phyloP scores from a whole-genome alignment of 1,140 invertebrate species.

The Micrasema longulum region DNA sequence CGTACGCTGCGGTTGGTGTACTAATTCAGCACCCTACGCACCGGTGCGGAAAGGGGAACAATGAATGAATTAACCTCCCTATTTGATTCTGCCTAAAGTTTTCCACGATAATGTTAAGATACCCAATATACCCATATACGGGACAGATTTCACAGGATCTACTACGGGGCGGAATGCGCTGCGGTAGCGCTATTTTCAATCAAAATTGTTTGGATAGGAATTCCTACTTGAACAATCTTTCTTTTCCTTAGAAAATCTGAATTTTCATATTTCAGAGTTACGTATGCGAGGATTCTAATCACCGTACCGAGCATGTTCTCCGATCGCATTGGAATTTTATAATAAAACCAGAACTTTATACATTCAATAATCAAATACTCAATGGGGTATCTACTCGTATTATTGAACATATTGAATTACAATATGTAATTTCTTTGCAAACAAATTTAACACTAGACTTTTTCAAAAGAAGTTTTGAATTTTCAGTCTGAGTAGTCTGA shows the following conservation, averaged over 20 bases:
- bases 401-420: neutral
- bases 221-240: conserved; percentile 29
- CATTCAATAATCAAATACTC: neutral
- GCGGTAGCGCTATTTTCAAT: conserved; percentile 26
- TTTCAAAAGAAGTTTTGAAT: no score
- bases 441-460: no score
- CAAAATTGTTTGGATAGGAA: conserved; percentile 33
- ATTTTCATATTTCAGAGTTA: conserved; percentile 29
- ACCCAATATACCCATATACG: no score
- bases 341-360: neutral
- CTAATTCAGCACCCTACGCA: no score
- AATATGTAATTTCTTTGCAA: neutral
- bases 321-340: neutral
- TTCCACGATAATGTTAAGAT: no score
- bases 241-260: conserved; percentile 14
- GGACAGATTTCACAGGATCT: neutral
- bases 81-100: no score
- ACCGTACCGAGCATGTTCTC: neutral
- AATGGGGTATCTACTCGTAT: neutral
- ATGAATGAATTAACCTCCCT: no score
- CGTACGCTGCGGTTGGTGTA: no score
- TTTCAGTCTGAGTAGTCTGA: no score
- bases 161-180: conserved; percentile 9
- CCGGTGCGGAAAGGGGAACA: no score
- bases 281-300: conserved; percentile 24